phyloP scores from a whole-genome alignment of 2,797 vertebrate species.

The Chelmon rostratus region DNA sequence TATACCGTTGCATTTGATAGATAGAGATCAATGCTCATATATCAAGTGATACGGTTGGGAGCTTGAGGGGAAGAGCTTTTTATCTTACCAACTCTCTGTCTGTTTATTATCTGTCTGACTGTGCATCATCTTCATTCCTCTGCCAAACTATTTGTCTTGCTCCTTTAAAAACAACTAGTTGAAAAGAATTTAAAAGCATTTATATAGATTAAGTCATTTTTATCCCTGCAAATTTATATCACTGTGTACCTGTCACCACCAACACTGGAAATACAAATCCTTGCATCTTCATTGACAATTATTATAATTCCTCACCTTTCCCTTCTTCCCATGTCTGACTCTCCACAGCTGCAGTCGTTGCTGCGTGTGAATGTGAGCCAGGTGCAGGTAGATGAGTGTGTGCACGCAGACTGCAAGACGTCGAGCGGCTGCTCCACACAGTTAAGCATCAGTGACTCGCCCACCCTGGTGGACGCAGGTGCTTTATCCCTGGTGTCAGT shows the following conservation, averaged over 20 bases:
- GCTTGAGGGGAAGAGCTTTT: constrained; percentile 66
- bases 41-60: constrained; percentile 68
- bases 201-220: constrained; percentile 27
- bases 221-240: constrained; percentile 1
- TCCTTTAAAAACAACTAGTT: constrained; percentile 32
- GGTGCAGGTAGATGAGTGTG: constrained; percentile 89
- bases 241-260: background rate
- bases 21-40: constrained; percentile 77
- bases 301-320: constrained; percentile 31
- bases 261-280: constrained; percentile 25
- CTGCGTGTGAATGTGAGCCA: constrained; percentile 86
- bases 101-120: constrained; percentile 65
- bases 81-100: constrained; percentile 75
- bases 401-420: constrained; percentile 80
- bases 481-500: constrained; percentile 87
- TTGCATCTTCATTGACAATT: constrained; percentile 39
- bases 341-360: constrained; percentile 86
- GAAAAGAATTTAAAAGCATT: constrained; percentile 20
- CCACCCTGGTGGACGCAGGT: constrained; percentile 84
- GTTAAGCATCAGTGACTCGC: constrained; percentile 81
- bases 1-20: constrained; percentile 58
- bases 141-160: background rate
- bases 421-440: constrained; percentile 81
- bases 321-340: constrained; percentile 24
- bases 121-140: constrained; percentile 68